Conservation (phyloP, 2,113 vertebrate species). For the Mastomys coucha region DNA sequence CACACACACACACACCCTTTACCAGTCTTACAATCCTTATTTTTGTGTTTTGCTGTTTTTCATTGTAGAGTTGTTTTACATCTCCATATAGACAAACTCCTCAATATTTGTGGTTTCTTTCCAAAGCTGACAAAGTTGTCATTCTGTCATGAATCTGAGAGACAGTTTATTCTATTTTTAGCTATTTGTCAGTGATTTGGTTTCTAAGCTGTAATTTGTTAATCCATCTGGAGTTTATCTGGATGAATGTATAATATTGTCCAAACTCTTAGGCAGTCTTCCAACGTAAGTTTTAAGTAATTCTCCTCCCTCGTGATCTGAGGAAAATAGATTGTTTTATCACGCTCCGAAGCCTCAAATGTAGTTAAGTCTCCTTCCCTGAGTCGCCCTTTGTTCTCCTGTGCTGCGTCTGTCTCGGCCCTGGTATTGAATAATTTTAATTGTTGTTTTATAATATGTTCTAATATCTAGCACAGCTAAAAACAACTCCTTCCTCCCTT, state of each 20-base stretch:
- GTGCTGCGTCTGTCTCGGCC: constrained; percentile 52
- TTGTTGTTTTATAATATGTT: constrained; percentile 82
- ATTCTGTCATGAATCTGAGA: constrained; percentile 58
- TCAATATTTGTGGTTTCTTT: constrained; percentile 68
- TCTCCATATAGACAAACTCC: constrained; percentile 41
- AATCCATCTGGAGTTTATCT: constrained; percentile 79
- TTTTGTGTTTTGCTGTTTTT: constrained; percentile 34
- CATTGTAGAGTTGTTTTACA: constrained; percentile 34
- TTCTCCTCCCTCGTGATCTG: constrained; percentile 69
- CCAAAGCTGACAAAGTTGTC: constrained; percentile 72
- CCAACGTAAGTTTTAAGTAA: constrained; percentile 75
- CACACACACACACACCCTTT: background rate
- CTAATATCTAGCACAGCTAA: constrained; percentile 75
- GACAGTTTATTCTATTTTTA: constrained; percentile 70
- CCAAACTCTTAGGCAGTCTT: constrained; percentile 73
- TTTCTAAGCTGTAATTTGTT: constrained; percentile 71
- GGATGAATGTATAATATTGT: constrained; percentile 70
- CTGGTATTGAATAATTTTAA: constrained; percentile 73
- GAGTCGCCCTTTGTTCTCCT: constrained; percentile 61
- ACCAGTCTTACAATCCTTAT: background rate
- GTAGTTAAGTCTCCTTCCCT: constrained; percentile 66
- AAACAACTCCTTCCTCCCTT: constrained; percentile 67
- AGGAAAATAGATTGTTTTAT: constrained; percentile 69
- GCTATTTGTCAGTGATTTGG: constrained; percentile 68
- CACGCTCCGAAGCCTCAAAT: constrained; percentile 56